Conservation (phyloP, 1,140 invertebrate species). For the Orchestia grillus region DNA sequence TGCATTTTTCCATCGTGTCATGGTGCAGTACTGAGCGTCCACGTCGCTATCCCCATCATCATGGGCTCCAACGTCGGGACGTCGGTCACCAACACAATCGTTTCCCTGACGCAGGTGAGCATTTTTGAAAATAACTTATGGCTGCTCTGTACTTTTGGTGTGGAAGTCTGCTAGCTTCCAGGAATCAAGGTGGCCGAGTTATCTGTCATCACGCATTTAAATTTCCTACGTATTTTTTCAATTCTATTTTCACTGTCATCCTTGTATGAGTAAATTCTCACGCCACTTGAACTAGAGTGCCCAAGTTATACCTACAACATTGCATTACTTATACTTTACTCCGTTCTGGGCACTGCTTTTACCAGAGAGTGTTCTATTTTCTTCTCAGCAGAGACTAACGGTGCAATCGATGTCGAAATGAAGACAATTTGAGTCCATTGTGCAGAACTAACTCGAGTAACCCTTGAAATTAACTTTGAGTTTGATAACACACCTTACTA, state of each 20-base stretch:
- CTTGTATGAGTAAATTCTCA: not conserved
- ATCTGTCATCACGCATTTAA: not conserved
- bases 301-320: no score
- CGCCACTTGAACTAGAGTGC: no score
- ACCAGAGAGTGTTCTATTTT: no score
- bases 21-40: slow-evolving; percentile 73
- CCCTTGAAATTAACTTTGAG: no score
- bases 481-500: no score
- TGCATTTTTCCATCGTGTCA: not conserved
- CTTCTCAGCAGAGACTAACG: no score
- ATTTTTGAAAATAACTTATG: not conserved
- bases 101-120: slow-evolving; percentile 73
- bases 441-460: no score
- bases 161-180: not conserved
- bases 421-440: no score
- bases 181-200: not conserved
- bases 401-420: no score
- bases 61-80: slow-evolving; percentile 78
- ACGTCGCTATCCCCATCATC: slow-evolving; percentile 75
- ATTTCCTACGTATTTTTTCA: not conserved
- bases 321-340: no score
- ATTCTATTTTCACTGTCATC: not conserved
- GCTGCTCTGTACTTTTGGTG: not conserved
- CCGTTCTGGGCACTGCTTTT: no score
- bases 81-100: slow-evolving; percentile 77